Base-by-base conservation (phyloP, 2,113 vertebrate genomes). In the Oriolus oriolus region DNA sequence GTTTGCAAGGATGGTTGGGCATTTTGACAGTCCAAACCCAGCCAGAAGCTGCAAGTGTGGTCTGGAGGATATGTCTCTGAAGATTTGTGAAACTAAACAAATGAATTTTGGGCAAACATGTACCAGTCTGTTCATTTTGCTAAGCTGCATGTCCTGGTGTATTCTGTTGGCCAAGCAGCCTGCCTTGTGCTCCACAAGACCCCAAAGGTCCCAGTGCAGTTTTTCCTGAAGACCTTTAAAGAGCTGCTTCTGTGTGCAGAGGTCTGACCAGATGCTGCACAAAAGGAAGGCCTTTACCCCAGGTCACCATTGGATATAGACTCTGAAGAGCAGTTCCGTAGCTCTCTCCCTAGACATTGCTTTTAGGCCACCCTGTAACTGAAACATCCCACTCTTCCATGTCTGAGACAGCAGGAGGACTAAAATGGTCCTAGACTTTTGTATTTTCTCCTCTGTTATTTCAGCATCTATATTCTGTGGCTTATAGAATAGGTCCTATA, bases 21-120 rank as follows among this genome's bases (percentile, higher is more conserved):
- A 30, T 80, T 91, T 54, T 83, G 84, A n/a, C 82, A 94, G 50
- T 83, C 71, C 79, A 74, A 45, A 93, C 53, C 23, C 61, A 91
- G 82, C 87, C 85, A 88, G 79, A 76, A 95, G 52, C 89, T 94
- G 44, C n/a, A 60, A 89, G 65, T 78, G 26, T 75, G 90, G 35
- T 84, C 87, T 66, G 84, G 71, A 79, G 74, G 45, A 61, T 73
- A 37, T 52, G 35, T 61, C 78, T 91, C 61, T 65, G 75, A 80
- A 77, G 74, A 77, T 92, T 24, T 92, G 27, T 81, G 75, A 75
- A 87, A 54, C 63, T 21, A 93, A 94, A 70, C 86, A 45, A 79
- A 68, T 65, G 52, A 35, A 53, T 93, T 93, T 94, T 20, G 42
- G 21, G 64, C 88, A 77, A 94, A 94, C 50, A 85, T 22, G 12